A percentile compares a stretch with the other conserved stretches of the same genome.
Evolutionary conservation across 2,113 vertebrate genomes (phyloP).

Genomic region (Leptodactylus fuscus): DNA sequence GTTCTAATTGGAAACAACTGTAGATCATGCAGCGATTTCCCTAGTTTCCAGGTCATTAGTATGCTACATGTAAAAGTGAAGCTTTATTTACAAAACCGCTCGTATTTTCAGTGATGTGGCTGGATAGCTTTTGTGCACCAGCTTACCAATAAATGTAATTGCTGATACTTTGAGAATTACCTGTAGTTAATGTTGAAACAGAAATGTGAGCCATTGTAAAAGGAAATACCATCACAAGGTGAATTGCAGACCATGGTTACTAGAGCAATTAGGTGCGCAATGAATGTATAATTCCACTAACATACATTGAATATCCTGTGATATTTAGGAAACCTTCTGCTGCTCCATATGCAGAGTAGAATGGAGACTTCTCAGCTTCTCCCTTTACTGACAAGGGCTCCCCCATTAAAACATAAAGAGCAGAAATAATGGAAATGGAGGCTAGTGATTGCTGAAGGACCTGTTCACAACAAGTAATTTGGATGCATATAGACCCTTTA

Average conservation of each 20-base stretch:
- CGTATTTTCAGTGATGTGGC: not conserved
- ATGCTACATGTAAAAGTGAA: not conserved
- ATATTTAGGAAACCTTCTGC: not conserved
- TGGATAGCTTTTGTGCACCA: not conserved
- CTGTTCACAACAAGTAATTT: too few species aligned
- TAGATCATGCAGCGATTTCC: not conserved
- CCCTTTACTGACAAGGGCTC: not conserved
- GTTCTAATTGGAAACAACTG: not conserved
- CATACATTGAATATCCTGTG: not conserved
- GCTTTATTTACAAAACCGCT: not conserved
- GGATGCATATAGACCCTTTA: too few species aligned
- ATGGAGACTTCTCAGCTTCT: not conserved
- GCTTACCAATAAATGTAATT: conserved; percentile 7
- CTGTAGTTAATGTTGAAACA: not conserved
- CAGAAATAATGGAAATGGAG: not conserved
- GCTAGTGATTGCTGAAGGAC: too few species aligned
- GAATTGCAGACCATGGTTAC: conserved; percentile 21
- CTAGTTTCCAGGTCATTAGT: not conserved
- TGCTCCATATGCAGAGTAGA: not conserved
- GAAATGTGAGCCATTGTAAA: conserved; percentile 6
- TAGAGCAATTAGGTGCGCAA: conserved; percentile 22
- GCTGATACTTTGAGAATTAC: not conserved
- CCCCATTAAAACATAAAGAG: not conserved
- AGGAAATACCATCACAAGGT: conserved; percentile 9
- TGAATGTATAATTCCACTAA: not conserved